phyloP scores from a whole-genome alignment of 1,140 invertebrate species.

The Leptopilina boulardi region DNA sequence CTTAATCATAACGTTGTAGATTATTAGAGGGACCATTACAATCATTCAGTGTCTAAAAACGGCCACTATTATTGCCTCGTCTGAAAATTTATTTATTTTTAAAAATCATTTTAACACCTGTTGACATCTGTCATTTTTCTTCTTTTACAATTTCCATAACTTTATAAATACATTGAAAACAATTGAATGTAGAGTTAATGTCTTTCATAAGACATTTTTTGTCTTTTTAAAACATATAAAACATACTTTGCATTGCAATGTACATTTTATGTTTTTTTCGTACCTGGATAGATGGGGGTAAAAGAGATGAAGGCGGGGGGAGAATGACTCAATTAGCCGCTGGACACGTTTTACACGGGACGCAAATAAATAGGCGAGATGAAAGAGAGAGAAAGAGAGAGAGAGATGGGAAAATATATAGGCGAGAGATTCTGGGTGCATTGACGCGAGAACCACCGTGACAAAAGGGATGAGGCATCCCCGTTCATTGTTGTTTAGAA shows the following conservation, averaged over 20 bases:
- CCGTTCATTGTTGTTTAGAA: slow-evolving; percentile 60
- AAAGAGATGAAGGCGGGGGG: slow-evolving; percentile 4
- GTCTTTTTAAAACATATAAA: too few relatives aligned
- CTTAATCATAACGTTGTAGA: slow-evolving; percentile 72
- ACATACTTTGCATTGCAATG: too few relatives aligned
- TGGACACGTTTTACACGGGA: slow-evolving; percentile 47
- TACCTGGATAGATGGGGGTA: neutral
- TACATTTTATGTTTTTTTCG: too few relatives aligned
- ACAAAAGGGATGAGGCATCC: slow-evolving; percentile 76
- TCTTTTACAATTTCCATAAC: too few relatives aligned
- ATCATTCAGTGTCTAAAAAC: neutral
- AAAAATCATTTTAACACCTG: too few relatives aligned
- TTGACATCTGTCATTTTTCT: too few relatives aligned
- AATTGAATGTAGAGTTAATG: too few relatives aligned
- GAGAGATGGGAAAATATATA: slow-evolving; percentile 55
- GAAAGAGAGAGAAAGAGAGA: slow-evolving; percentile 30
- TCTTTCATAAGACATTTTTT: too few relatives aligned
- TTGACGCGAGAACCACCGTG: slow-evolving; percentile 75
- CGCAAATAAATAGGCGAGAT: slow-evolving; percentile 41
- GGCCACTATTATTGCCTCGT: too few relatives aligned
- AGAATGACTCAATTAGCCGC: slow-evolving; percentile 60
- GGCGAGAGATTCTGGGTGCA: slow-evolving; percentile 68
- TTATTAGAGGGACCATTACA: slow-evolving; percentile 44
- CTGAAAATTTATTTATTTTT: too few relatives aligned
- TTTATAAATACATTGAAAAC: too few relatives aligned